Base-by-base conservation (phyloP, 2,113 vertebrate species). In the Pelecanoides urinatrix region DNA sequence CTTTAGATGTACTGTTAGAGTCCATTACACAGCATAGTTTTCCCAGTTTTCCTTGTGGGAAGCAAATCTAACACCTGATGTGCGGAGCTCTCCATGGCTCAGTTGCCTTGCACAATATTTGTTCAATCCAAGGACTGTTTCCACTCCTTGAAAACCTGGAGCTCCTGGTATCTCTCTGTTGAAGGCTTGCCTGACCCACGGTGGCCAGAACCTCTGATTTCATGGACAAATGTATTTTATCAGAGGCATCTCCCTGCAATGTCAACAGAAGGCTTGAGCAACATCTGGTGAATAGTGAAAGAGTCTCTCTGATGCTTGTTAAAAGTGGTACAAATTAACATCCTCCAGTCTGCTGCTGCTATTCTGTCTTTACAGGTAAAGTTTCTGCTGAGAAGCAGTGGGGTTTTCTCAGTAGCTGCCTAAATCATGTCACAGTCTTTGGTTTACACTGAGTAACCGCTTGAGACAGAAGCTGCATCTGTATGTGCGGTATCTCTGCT, bases 281-380 rank as follows among this genome's bases (percentile, higher is more conserved):
- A 14, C 13, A 10, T 36, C 42, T 68, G 84, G 17, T 26, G 53
- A 87, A 52, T 3, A 71, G 49, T 47, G 34, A 34, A 16, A 56
- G 29, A 88, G 23, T 71, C 42, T 72, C 29, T 90, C 36, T 65
- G 45, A 85, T 18, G 32, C 40, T 30, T 65, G 27, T 66, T 49
- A 77, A 66, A 84, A 93, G 71, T 22, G 70, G 47, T 86, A 88
- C 72, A 95, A 92, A 96, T 88, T 62, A 88, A 20, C 72, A 95
- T 84, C 49, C 55, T 68, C 36, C 19, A 30, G 22, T 21, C 47
- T 81, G 44, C 73, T 85, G 89, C 62, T 83, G 70, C 30, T 92
- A 63, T 86, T 81, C 76, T 84, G 72, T 67, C 92, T 68, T 79
- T 93, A 72, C 71, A 88, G 55, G 77, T 45, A 55, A 87, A 71